Evolutionary conservation across 1,140 invertebrate genomes (phyloP).

Genomic region (Leptonema lineaticorne): DNA sequence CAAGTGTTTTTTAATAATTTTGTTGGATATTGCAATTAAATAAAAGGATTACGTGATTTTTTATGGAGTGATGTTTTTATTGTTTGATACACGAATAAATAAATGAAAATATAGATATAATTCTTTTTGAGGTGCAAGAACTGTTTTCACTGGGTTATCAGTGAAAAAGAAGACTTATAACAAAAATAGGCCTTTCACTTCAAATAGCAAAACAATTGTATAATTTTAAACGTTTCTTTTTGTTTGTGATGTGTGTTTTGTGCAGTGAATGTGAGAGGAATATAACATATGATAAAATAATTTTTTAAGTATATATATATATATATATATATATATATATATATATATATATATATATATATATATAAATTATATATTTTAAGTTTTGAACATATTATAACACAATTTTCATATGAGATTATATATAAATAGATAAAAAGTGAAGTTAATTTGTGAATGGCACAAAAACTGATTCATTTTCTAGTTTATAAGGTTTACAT

Average conservation of each 20-base stretch:
- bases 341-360: too few species aligned
- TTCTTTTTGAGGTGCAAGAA: conserved; percentile 22
- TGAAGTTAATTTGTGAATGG: conserved; percentile 31
- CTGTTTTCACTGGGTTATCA: conserved; percentile 2
- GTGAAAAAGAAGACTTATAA: conserved; percentile 30
- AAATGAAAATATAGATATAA: conserved; percentile 1
- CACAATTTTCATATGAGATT: conserved; percentile 22
- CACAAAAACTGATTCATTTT: conserved; percentile 38
- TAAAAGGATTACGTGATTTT: conserved; percentile 11
- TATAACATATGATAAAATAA: conserved; percentile 33
- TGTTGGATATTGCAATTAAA: conserved; percentile 22
- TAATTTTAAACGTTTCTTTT: conserved; percentile 39
- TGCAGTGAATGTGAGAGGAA: conserved; percentile 42
- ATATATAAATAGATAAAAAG: conserved; percentile 21
- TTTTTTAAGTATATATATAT: conserved; percentile 37
- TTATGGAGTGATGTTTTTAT: conserved; percentile 27
- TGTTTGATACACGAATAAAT: conserved; percentile 26
- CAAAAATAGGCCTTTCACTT: conserved; percentile 20
- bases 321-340: too few species aligned
- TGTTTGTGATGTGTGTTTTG: conserved; percentile 42
- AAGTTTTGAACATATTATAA: conserved; percentile 35
- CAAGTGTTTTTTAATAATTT: conserved; percentile 26
- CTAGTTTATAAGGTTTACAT: conserved; percentile 36
- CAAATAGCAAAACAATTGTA: conserved; percentile 29
- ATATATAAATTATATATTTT: conserved; percentile 31